A percentile compares a stretch with the other conserved stretches of the same genome.
These are phyloP conservation scores for Bombylius major DNA, from an alignment of 2,888 invertebrate species.

Conservation along the genomic window DNA sequence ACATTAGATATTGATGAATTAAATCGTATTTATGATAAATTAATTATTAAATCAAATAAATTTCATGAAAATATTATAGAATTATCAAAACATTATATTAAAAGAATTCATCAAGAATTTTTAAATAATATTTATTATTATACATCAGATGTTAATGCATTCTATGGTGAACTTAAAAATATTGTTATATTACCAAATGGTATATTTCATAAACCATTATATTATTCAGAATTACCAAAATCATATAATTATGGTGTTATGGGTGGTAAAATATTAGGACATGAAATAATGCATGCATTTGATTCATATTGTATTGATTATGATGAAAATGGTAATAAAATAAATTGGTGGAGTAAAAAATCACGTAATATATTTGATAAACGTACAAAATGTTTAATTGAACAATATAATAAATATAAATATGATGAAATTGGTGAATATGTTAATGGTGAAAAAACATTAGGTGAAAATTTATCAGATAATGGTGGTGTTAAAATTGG, in stretches of 20 bases:
- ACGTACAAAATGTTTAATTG: neutral
- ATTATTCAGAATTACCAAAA: neutral
- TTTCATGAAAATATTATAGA: neutral
- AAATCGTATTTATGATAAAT: neutral
- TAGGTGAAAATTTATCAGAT: slow-evolving; percentile 3
- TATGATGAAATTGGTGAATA: neutral
- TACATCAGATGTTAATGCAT: neutral
- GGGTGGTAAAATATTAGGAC: slow-evolving; percentile 1
- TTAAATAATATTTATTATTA: neutral
- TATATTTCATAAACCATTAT: slow-evolving; percentile 1
- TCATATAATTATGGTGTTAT: slow-evolving; percentile 1
- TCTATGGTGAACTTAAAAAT: neutral
- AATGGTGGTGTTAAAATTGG: neutral
- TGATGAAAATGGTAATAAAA: neutral
- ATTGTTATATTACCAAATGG: neutral
- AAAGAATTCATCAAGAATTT: neutral
- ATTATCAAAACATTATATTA: neutral
- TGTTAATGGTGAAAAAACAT: neutral
- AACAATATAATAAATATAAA: neutral
- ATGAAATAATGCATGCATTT: slow-evolving; percentile 5
- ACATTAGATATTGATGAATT: neutral
- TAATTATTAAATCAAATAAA: neutral
- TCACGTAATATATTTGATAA: neutral
- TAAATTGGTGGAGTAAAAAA: neutral
- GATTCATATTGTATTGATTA: neutral